Base-by-base conservation (phyloP, 2,888 invertebrate species). In the Drosophila tripunctata region DNA sequence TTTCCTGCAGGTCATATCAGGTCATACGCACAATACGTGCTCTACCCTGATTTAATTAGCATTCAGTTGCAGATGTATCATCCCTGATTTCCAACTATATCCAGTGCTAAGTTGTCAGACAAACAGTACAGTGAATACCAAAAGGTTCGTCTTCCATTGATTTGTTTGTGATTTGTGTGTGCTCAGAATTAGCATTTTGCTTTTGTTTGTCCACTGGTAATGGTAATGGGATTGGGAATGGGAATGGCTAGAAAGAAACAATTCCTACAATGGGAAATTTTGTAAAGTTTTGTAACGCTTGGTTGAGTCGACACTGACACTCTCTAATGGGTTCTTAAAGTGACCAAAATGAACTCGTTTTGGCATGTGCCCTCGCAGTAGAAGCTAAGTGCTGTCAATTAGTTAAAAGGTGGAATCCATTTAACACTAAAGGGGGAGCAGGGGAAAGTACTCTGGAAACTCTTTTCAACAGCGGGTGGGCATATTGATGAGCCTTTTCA, bases 281-380 rank as follows among this genome's bases (percentile, higher is more conserved):
- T 78, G 78, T 75, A 60, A 50, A 65, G 64, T 77, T 84, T 64
- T n/a, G n/a, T n/a, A n/a, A 71, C 69, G 87, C 78, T 69, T 65
- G 66, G 87, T 69, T 80, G 78, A 56, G 38, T 36, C 33, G 3
- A 14, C 35, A 27, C 10, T 21, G 44, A 66, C 58, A 35, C 50
- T 64, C 52, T 67, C 73, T 84, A 80, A 81, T 81, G 65, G 66
- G 41, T 57, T 60, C 81, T 67, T 69, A 84, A 81, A 87, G 81
- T 84, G 85, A 71, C 81, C 84, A 77, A 87, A 87, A 87, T 68
- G 58, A 73, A 52, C 40, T 41, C 35, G 41, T 72, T n/a, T 67
- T 81, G 85, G 78, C 84, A 71, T 87, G 84, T 67, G 75, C 58
- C 69, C 21, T 12, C 40, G 21, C 24, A 12, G 15, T 15, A 38